Percentiles rank a stretch among this genome's conserved stretches.
phyloP scores from a whole-genome alignment of 2,113 vertebrate genomes.

The Cryptomyrus ogoouensis region DNA sequence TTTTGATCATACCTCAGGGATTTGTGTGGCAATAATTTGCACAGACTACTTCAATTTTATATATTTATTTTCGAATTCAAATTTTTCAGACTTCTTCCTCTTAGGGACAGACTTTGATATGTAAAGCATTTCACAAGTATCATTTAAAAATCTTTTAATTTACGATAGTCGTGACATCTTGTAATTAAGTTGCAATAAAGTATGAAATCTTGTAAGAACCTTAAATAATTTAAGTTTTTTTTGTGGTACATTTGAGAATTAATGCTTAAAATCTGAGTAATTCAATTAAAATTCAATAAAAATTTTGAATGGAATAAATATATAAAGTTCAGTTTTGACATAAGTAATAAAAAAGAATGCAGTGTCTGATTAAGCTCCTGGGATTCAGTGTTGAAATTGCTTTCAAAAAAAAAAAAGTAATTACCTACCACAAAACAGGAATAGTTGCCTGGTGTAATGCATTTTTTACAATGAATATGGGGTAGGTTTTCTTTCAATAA shows the following conservation, averaged over 20 bases:
- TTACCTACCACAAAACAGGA: constrained; percentile 63
- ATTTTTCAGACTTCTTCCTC: not conserved
- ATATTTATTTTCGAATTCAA: not conserved
- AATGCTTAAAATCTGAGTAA: not conserved
- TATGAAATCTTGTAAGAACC: not conserved
- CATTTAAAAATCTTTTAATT: not conserved
- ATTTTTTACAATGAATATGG: constrained; percentile 16
- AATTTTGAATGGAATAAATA: not conserved
- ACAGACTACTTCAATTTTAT: not conserved
- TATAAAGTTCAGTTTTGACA: not conserved
- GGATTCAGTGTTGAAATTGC: constrained; percentile 43
- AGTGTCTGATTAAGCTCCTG: constrained; percentile 42
- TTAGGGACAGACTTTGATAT: not conserved
- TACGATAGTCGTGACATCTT: not conserved
- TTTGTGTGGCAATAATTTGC: constrained; percentile 6
- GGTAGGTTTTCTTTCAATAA: constrained; percentile 28
- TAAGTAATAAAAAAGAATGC: not conserved
- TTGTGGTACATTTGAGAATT: not conserved
- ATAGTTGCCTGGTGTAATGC: constrained; percentile 43
- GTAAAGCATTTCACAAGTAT: not conserved
- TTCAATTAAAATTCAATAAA: not conserved
- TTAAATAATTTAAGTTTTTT: not conserved
- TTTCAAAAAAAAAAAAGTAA: constrained; percentile 40
- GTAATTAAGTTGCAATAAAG: not conserved
- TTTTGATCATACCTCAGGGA: not conserved